phyloP scores from a whole-genome alignment of 2,113 vertebrate species.

The Merops nubicus region DNA sequence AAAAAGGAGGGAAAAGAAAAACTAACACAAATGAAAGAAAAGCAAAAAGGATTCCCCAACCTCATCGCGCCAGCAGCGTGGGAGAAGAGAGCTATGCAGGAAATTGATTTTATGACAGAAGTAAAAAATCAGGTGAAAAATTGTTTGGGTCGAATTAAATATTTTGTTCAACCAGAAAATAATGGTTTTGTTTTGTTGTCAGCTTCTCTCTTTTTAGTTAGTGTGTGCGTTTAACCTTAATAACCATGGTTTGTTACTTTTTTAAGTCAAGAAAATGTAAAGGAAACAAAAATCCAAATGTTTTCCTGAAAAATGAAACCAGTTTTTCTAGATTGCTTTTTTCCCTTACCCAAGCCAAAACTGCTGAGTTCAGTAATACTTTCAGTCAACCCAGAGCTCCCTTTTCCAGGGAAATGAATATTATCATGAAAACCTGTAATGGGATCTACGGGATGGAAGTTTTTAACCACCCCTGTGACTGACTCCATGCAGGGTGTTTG shows the following conservation, averaged over 20 bases:
- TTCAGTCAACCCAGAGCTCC: not conserved
- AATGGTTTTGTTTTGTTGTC: constrained; percentile 40
- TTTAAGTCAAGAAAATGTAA: not conserved
- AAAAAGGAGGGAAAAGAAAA: not conserved
- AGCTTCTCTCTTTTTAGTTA: not conserved
- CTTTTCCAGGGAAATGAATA: not conserved
- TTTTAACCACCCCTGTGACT: fast-evolving
- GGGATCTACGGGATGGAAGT: not conserved
- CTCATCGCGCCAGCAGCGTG: not conserved
- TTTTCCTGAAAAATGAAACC: not conserved
- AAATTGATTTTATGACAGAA: constrained; percentile 65
- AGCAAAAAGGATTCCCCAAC: not conserved
- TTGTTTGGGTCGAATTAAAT: constrained; percentile 51
- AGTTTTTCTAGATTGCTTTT: not conserved
- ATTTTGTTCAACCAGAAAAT: constrained; percentile 60
- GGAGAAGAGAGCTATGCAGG: constrained; percentile 9
- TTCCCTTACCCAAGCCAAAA: not conserved
- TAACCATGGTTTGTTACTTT: not conserved
- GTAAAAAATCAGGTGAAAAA: constrained; percentile 67
- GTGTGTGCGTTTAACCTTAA: not conserved
- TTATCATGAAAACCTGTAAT: not conserved
- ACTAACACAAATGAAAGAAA: not conserved
- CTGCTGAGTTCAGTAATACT: not conserved
- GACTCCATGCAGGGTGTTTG: fast-evolving
- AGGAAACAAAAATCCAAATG: not conserved